Percentiles rank a stretch among this genome's conserved stretches.
These are phyloP conservation scores for Nettapus auritus DNA, from an alignment of 2,113 vertebrate genomes.

Conservation along the genomic window DNA sequence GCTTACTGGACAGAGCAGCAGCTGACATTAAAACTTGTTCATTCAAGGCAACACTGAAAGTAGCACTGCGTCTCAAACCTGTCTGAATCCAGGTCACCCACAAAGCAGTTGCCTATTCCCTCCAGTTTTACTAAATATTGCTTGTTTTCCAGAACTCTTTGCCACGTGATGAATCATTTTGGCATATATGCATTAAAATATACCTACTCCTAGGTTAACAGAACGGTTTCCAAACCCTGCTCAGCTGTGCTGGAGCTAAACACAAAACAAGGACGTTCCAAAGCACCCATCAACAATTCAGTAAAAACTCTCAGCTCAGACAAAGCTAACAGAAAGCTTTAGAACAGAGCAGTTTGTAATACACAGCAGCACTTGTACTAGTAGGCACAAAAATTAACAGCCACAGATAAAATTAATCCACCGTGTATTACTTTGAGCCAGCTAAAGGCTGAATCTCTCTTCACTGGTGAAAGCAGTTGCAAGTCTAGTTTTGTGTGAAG, in stretches of 20 bases:
- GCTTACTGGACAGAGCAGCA: not conserved
- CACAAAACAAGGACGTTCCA: not conserved
- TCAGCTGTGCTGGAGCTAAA: not conserved
- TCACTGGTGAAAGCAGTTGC: not conserved
- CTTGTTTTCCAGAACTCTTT: not conserved
- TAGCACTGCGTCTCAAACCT: not conserved
- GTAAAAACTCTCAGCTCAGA: not conserved
- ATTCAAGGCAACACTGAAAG: not conserved
- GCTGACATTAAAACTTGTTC: not conserved
- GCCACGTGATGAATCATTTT: not conserved
- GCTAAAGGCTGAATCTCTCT: not conserved
- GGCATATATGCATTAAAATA: fast-evolving
- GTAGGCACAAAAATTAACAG: not conserved
- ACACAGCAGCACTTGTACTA: not conserved
- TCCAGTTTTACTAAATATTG: not conserved
- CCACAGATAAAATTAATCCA: not conserved
- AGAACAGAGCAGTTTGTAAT: not conserved
- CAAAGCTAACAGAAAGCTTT: not conserved
- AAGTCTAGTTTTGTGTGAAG: not conserved
- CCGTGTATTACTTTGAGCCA: not conserved
- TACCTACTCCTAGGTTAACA: not conserved
- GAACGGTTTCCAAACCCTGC: fast-evolving
- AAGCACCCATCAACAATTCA: not conserved
- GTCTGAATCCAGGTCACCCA: not conserved
- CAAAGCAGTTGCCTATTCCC: not conserved